Percentiles rank a stretch among this genome's conserved stretches.
Conservation (phyloP, 2,888 invertebrate genomes). For the Griposia aprilina region DNA sequence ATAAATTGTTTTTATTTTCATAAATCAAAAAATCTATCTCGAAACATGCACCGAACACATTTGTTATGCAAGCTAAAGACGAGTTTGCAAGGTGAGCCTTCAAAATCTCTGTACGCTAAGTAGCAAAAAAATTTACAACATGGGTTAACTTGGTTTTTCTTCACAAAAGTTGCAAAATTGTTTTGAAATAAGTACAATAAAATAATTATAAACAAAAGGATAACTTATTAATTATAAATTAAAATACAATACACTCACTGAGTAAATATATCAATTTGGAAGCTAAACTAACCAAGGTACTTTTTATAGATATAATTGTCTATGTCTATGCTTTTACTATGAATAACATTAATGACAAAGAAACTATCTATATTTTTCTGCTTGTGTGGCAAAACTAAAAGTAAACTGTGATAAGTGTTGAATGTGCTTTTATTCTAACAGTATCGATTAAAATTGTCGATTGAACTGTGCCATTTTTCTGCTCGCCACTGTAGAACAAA, state of each 20-base stretch:
- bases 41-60: not conserved
- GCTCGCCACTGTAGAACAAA: slow-evolving; percentile 6
- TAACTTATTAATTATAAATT: too few species aligned
- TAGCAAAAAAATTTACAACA: slow-evolving; percentile 6
- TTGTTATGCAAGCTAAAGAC: not conserved
- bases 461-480: not conserved
- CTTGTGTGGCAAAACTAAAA: not conserved
- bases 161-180: not conserved
- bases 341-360: not conserved
- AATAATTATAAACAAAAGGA: not conserved
- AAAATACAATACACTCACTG: not conserved
- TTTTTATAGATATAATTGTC: not conserved
- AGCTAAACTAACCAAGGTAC: not conserved
- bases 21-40: not conserved
- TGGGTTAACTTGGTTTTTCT: not conserved
- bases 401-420: not conserved
- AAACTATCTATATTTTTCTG: not conserved
- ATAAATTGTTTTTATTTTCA: not conserved
- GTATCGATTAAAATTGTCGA: not conserved
- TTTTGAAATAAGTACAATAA: not conserved
- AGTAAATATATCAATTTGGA: not conserved
- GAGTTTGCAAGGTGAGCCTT: not conserved
- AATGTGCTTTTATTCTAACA: not conserved
- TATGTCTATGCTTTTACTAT: not conserved
- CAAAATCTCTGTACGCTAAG: not conserved